Conservation (phyloP, 2,888 invertebrate species). For the Amphipyra berbera region DNA sequence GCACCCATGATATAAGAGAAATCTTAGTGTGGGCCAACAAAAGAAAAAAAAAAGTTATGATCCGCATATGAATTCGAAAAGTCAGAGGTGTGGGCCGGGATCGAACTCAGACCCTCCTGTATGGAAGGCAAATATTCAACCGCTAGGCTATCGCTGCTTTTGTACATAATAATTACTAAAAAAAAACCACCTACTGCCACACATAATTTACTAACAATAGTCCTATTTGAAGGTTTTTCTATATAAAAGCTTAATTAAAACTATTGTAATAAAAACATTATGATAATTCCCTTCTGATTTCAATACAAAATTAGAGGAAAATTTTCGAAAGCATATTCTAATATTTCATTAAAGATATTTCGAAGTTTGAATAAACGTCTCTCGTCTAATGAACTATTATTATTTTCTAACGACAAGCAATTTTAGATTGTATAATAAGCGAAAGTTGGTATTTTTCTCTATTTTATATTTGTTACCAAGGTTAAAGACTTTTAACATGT, state of each 20-base stretch:
- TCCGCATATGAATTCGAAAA: too few species aligned
- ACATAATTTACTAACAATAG: too few species aligned
- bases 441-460: slow-evolving; percentile 26
- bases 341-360: slow-evolving; percentile 40
- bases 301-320: slow-evolving; percentile 34
- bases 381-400: slow-evolving; percentile 55
- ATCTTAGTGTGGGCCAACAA: too few species aligned
- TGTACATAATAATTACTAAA: too few species aligned
- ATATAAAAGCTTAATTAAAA: slow-evolving; percentile 24
- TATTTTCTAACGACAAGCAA: slow-evolving; percentile 42
- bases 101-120: too few species aligned
- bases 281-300: slow-evolving; percentile 29
- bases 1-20: too few species aligned
- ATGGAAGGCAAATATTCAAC: too few species aligned
- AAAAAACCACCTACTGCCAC: too few species aligned
- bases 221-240: too few species aligned
- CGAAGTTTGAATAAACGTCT: slow-evolving; percentile 37
- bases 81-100: too few species aligned
- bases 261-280: slow-evolving; percentile 22
- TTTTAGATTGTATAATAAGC: slow-evolving; percentile 24
- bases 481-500: not conserved
- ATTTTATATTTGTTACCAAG: slow-evolving; percentile 3
- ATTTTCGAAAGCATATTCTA: slow-evolving; percentile 40
- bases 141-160: too few species aligned
- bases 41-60: too few species aligned